Percentiles rank a stretch among this genome's conserved stretches.
These are phyloP conservation scores for Bradypodion pumilum DNA, from an alignment of 2,797 vertebrate species.

Conservation along the genomic window DNA sequence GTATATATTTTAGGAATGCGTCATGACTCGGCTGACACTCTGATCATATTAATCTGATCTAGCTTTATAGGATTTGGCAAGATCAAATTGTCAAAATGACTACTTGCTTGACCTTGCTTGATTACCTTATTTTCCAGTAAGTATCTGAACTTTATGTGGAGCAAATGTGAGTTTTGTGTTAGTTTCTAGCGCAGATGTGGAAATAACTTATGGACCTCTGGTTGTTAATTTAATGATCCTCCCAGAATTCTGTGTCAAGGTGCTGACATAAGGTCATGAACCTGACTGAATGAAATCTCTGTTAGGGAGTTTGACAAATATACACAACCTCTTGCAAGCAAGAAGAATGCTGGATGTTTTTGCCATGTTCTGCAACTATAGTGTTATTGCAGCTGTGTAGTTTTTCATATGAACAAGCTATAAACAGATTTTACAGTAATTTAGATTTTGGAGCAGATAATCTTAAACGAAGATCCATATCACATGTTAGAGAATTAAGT, in stretches of 20 bases:
- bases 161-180: not conserved
- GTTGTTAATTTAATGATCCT: not conserved
- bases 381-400: not conserved
- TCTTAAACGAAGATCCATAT: not conserved
- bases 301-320: not conserved
- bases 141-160: not conserved
- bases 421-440: not conserved
- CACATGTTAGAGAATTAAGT: not conserved
- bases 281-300: not conserved
- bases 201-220: not conserved
- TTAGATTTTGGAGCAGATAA: constrained; percentile 11
- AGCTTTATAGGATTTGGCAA: not conserved
- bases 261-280: constrained; percentile 2
- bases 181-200: not conserved
- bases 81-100: not conserved
- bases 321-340: not conserved
- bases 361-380: not conserved
- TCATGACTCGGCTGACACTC: not conserved
- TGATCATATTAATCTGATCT: not conserved
- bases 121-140: not conserved
- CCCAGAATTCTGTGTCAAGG: not conserved
- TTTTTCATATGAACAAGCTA: not conserved
- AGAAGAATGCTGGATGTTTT: not conserved
- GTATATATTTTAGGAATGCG: not conserved
- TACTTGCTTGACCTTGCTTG: not conserved